Percentiles rank a stretch among this genome's conserved stretches.
Evolutionary conservation across 2,797 vertebrate genomes (phyloP).

Genomic region (Ispidina picta): DNA sequence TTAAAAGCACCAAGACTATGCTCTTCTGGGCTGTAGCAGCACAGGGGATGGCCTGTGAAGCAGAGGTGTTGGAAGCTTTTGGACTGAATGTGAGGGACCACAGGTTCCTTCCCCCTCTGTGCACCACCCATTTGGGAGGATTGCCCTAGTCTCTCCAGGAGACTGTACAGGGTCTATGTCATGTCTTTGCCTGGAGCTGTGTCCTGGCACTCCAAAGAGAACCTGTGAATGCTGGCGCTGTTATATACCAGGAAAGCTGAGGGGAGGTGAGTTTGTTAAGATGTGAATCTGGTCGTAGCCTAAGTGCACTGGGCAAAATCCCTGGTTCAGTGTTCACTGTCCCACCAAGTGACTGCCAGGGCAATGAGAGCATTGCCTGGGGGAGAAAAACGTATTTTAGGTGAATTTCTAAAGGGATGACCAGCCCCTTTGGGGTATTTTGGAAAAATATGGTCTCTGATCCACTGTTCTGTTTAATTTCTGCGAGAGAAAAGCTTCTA

Average conservation of each 20-base stretch:
- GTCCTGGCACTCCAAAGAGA: background rate
- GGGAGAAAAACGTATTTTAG: background rate
- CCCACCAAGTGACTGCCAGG: background rate
- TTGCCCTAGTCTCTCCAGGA: background rate
- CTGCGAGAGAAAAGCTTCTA: background rate
- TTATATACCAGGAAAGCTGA: background rate
- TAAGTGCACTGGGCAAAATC: background rate
- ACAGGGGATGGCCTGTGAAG: background rate
- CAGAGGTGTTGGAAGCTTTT: background rate
- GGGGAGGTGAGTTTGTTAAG: background rate
- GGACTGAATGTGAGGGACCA: background rate
- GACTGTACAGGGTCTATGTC: background rate
- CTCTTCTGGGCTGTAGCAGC: background rate
- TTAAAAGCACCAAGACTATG: background rate
- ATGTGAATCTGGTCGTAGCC: background rate
- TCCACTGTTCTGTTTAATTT: background rate
- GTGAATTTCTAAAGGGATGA: background rate
- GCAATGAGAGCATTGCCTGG: rapidly evolving
- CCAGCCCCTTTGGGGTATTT: background rate
- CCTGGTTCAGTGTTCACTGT: background rate
- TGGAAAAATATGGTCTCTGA: background rate
- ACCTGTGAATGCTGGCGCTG: background rate
- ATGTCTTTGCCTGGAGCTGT: background rate
- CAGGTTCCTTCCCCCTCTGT: background rate
- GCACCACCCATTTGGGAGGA: background rate